These are phyloP conservation scores for Pyrgilauda ruficollis DNA, from an alignment of 2,113 vertebrate species.

Conservation along the genomic window DNA sequence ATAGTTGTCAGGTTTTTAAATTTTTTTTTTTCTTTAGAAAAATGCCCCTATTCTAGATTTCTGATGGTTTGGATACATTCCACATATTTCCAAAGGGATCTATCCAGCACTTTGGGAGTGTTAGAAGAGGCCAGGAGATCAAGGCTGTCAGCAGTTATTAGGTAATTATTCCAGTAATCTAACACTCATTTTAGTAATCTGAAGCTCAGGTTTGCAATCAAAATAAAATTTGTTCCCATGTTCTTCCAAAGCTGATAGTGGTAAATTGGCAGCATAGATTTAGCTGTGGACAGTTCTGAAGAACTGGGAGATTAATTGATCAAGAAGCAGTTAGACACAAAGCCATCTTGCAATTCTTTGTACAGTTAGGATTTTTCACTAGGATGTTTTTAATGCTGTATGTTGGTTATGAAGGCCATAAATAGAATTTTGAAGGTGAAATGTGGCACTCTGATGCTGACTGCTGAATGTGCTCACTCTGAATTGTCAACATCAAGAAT, in stretches of 20 bases:
- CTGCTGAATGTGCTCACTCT: not conserved
- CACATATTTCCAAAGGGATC: not conserved
- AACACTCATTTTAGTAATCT: not conserved
- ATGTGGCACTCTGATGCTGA: not conserved
- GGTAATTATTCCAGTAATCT: constrained; percentile 1
- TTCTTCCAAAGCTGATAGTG: not conserved
- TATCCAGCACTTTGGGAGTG: not conserved
- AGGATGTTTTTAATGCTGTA: not conserved
- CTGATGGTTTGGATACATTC: not conserved
- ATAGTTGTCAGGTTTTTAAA: not conserved
- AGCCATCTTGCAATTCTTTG: not conserved
- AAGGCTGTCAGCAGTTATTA: constrained; percentile 15
- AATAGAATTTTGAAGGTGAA: not conserved
- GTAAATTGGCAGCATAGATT: not conserved
- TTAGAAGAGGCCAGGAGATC: not conserved
- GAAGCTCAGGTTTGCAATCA: not conserved
- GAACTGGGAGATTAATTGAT: not conserved
- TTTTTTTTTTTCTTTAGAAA: not conserved
- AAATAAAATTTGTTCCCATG: not conserved
- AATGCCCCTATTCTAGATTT: not conserved
- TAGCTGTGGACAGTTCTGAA: not conserved
- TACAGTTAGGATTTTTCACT: not conserved
- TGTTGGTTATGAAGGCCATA: not conserved
- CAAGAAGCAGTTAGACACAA: not conserved
- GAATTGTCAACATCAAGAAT: not conserved